Base-by-base conservation (phyloP, 2,888 invertebrate species). In the Drosophila colorata region DNA sequence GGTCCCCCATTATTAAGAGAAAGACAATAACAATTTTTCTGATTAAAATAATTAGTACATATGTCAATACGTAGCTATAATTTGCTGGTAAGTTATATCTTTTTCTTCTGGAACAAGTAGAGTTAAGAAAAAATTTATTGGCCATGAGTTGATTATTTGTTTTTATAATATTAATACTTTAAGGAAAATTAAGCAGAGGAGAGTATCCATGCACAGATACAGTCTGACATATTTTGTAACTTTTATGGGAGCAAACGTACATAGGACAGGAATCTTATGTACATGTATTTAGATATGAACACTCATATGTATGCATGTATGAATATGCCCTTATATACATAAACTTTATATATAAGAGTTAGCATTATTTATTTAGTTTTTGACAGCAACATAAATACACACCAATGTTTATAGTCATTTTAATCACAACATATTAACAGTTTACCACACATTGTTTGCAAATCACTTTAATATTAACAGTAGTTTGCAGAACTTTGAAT, bases 1-100 rank as follows among this genome's bases (percentile, higher is more conserved):
- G 87, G 73, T 86, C 86, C 33, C 86, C 86, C 86, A 86, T 86
- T 44, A 60, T 75, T 70, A 20, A 31, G 20, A 14, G 23, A 51
- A 44, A 38, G 37, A 68, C 49, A 56, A 56, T 56, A 28, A 33
- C 33, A 46, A 35, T 52, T 55, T 37, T 40, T 53, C 35, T 33
- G 11, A 33, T 46, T 72, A 35, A 51, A 51, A 67, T 46, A 48
- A 37, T 37, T 23, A 38, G 49, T 40, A 67, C 49, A 67, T 55
- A 33, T 35, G 40, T 40, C 44, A 11, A 6, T 52, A 37, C 20
- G 37, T 11, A 31, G 44, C 31, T 23, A 11, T 35, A 46, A 56
- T 31, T 11, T 16, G n/a, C 9, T 31, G 3, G 11, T 7, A 23
- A 6, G 6, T 37, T 49, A 33, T 9, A 37, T 33, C 14, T 3